Evolutionary conservation across 1,140 invertebrate species (phyloP).

Genomic region (Camponotus vicinus): DNA sequence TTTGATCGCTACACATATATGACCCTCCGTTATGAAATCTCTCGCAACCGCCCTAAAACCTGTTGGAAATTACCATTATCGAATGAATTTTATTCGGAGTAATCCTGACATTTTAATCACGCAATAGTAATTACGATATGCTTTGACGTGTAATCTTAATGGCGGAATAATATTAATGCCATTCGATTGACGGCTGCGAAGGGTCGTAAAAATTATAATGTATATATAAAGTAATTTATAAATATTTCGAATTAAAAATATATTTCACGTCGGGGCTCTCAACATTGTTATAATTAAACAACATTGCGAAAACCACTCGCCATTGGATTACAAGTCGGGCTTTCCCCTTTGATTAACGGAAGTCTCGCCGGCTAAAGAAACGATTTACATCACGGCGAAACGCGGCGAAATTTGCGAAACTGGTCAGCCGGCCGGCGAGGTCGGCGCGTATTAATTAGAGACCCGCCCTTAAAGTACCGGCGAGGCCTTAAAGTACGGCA

Average conservation of each 20-base stretch:
- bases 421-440: conserved; percentile 60
- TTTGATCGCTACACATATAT: conserved; percentile 63
- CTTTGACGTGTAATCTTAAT: conserved; percentile 4
- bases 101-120: conserved; percentile 18
- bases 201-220: background rate
- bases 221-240: background rate
- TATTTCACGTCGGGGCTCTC: too few relatives aligned
- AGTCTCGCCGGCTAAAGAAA: conserved; percentile 22
- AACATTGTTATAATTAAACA: background rate
- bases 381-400: conserved; percentile 62
- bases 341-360: conserved; percentile 67
- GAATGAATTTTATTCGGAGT: background rate
- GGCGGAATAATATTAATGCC: background rate
- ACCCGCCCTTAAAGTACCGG: conserved; percentile 79
- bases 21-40: conserved; percentile 57
- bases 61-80: conserved; percentile 25
- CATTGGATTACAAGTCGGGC: background rate
- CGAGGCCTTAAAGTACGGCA: conserved; percentile 79
- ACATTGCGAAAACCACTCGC: conserved; percentile 8
- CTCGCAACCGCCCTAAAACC: conserved; percentile 27
- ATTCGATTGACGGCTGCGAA: background rate
- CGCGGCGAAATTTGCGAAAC: conserved; percentile 66
- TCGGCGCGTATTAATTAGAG: conserved; percentile 82
- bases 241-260: too few relatives aligned
- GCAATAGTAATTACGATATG: background rate